Evolutionary conservation across 2,888 invertebrate genomes (phyloP).

Genomic region (Nomada fabriciana): DNA sequence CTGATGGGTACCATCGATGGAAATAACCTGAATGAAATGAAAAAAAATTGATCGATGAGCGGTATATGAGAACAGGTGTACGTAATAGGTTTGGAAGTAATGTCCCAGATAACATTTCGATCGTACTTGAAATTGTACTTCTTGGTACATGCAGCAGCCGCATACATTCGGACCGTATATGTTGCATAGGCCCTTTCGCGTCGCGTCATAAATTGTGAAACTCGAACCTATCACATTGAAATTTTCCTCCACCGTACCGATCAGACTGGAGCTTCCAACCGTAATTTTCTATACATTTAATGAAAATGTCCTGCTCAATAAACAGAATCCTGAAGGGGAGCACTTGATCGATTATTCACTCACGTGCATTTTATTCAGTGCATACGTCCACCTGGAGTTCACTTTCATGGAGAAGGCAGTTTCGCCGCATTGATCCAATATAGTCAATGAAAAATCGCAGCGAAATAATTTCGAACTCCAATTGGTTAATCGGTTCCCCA

Average conservation of each 20-base stretch:
- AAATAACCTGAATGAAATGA: constrained; percentile 70
- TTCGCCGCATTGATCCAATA: constrained; percentile 93
- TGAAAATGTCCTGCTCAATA: neutral
- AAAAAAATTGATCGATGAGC: neutral
- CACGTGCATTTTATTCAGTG: constrained; percentile 76
- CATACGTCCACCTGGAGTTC: constrained; percentile 74
- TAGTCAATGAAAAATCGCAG: constrained; percentile 89
- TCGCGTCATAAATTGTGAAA: constrained; percentile 89
- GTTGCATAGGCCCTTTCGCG: constrained; percentile 87
- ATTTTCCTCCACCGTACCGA: constrained; percentile 90
- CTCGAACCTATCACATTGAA: constrained; percentile 88
- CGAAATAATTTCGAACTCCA: constrained; percentile 87
- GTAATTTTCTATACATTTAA: constrained; percentile 75
- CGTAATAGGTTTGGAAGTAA: neutral
- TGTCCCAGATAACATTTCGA: constrained; percentile 20
- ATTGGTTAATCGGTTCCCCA: constrained; percentile 88
- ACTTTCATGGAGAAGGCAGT: constrained; percentile 90
- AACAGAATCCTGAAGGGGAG: neutral
- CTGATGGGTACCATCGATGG: constrained; percentile 86
- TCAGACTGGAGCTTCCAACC: constrained; percentile 85
- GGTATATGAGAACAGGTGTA: too few species aligned
- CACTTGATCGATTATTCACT: constrained; percentile 25
- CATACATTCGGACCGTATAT: constrained; percentile 91
- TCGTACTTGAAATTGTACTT: constrained; percentile 88
- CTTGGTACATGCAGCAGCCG: constrained; percentile 87